phyloP scores from a whole-genome alignment of 2,113 vertebrate genomes.

The Perca flavescens region DNA sequence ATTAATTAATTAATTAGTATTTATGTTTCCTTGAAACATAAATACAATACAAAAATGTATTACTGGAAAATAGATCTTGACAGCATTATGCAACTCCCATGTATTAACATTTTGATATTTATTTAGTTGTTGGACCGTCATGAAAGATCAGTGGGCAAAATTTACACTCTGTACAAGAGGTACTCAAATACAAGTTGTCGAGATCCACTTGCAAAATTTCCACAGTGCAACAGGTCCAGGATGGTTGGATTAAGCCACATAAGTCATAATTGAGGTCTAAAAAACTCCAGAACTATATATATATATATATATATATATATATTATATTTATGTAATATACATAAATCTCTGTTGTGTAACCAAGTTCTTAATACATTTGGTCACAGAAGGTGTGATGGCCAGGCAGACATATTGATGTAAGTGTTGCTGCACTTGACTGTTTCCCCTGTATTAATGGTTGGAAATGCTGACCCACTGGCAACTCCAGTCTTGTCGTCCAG shows the following conservation, averaged over 20 bases:
- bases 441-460: background rate
- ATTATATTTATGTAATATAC: no score
- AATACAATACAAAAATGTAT: background rate
- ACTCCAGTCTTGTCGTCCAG: background rate
- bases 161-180: background rate
- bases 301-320: background rate
- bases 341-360: background rate
- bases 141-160: background rate
- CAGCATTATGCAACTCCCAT: background rate
- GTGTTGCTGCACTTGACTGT: no score
- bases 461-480: background rate
- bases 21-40: background rate
- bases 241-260: background rate
- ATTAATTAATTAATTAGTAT: no score
- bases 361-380: no score
- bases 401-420: background rate
- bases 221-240: background rate
- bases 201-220: no score
- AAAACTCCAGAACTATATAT: background rate
- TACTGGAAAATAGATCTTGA: background rate
- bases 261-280: background rate
- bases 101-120: background rate
- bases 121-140: background rate
- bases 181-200: background rate
- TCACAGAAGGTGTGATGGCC: background rate